Evolutionary conservation across 2,888 invertebrate species (phyloP).

Genomic region (Xestia sexstrigata): DNA sequence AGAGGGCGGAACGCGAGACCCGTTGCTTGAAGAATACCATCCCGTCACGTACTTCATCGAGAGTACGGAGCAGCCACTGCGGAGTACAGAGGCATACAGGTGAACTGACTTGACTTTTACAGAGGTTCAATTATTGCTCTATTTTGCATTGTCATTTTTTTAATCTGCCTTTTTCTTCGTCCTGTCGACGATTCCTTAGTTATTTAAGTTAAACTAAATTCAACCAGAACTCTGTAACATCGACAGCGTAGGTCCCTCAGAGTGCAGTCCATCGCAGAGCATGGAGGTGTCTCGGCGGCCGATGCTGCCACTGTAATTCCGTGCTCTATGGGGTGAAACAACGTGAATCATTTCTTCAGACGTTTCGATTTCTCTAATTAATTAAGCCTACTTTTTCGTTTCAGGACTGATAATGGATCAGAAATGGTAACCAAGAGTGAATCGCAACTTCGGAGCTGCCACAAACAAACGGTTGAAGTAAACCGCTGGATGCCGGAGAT

Average conservation of each 20-base stretch:
- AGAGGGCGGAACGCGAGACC: conserved; percentile 95
- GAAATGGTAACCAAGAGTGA: neutral
- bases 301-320: too few relatives aligned
- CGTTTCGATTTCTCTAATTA: neutral
- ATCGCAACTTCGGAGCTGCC: conserved; percentile 67
- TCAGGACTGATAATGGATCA: conserved; percentile 5
- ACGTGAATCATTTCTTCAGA: too few relatives aligned
- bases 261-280: neutral
- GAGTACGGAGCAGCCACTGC: conserved; percentile 92
- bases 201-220: neutral
- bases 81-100: conserved; percentile 73
- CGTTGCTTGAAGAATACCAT: conserved; percentile 95
- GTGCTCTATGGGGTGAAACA: too few relatives aligned
- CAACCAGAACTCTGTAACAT: neutral
- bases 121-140: neutral
- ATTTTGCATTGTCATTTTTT: neutral
- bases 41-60: conserved; percentile 97
- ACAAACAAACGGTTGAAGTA: conserved; percentile 91
- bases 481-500: conserved; percentile 96
- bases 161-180: neutral
- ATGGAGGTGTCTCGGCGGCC: too few relatives aligned
- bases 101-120: conserved; percentile 38
- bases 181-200: neutral
- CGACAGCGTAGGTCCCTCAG: neutral
- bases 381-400: neutral